Evolutionary conservation across 1,140 invertebrate species (phyloP).

Genomic region (Diachasmimorpha longicaudata): DNA sequence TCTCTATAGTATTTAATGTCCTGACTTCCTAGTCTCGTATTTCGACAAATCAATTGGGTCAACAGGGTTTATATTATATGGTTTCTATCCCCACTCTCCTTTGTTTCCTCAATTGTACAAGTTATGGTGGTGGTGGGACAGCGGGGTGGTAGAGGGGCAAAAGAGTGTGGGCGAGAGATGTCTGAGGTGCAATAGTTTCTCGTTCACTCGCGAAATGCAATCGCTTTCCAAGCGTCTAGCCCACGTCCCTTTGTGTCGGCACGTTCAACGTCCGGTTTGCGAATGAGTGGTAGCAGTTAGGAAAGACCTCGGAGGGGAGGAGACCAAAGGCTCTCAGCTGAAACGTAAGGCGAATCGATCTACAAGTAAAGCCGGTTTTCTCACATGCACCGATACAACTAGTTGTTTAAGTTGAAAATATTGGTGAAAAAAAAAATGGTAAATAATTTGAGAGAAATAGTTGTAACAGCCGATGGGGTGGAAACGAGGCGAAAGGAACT

Average conservation of each 20-base stretch:
- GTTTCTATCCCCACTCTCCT: not conserved
- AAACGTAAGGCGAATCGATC: not conserved
- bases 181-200: conserved; percentile 13
- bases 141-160: too few species aligned
- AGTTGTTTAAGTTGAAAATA: not conserved
- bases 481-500: not conserved
- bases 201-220: conserved; percentile 14
- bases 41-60: conserved; percentile 20
- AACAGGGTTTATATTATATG: not conserved
- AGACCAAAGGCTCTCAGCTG: not conserved
- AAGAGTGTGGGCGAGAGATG: conserved; percentile 16
- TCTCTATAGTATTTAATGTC: not conserved
- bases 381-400: not conserved
- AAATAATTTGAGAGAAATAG: too few species aligned
- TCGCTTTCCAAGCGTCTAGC: conserved; percentile 17
- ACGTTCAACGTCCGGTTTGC: conserved; percentile 24
- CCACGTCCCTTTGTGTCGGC: conserved; percentile 26
- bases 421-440: not conserved
- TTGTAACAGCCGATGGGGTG: not conserved
- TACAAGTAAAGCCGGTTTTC: conserved; percentile 3
- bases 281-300: conserved; percentile 16
- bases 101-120: not conserved
- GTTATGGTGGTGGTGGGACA: not conserved
- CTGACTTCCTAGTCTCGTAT: conserved; percentile 11
- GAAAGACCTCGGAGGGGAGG: conserved; percentile 13